phyloP scores from a whole-genome alignment of 2,888 invertebrate genomes.

The Hydroisotoma schaefferi region DNA sequence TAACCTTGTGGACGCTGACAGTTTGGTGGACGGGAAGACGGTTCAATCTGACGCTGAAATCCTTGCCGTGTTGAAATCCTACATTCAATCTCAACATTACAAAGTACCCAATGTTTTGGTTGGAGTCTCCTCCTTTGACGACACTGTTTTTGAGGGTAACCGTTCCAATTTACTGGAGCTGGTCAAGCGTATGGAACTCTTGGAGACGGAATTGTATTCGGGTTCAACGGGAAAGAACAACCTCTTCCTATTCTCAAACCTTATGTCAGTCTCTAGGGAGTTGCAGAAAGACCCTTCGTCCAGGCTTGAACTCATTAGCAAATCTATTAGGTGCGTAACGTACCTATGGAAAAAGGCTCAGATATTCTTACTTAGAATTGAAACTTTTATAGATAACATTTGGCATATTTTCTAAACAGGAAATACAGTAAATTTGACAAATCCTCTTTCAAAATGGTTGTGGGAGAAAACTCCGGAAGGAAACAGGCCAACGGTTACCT shows the following conservation, averaged over 20 bases:
- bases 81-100: neutral
- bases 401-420: too few species aligned
- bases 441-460: neutral
- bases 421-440: too few species aligned
- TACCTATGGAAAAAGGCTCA: too few species aligned
- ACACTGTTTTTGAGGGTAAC: neutral
- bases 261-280: too few species aligned
- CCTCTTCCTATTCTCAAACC: too few species aligned
- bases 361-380: too few species aligned
- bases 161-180: neutral
- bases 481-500: neutral
- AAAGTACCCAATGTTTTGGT: neutral
- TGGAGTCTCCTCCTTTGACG: neutral
- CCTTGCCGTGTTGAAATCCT: neutral
- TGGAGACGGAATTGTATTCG: too few species aligned
- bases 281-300: too few species aligned
- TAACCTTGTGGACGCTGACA: neutral
- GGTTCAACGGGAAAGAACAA: too few species aligned
- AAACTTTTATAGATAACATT: too few species aligned
- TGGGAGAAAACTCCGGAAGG: conserved; percentile 6
- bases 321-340: too few species aligned
- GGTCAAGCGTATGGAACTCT: conserved; percentile 1
- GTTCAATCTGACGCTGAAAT: neutral
- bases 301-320: too few species aligned
- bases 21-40: neutral